Evolutionary conservation across 2,888 invertebrate species (phyloP).

Genomic region (Nomada goodeniana): DNA sequence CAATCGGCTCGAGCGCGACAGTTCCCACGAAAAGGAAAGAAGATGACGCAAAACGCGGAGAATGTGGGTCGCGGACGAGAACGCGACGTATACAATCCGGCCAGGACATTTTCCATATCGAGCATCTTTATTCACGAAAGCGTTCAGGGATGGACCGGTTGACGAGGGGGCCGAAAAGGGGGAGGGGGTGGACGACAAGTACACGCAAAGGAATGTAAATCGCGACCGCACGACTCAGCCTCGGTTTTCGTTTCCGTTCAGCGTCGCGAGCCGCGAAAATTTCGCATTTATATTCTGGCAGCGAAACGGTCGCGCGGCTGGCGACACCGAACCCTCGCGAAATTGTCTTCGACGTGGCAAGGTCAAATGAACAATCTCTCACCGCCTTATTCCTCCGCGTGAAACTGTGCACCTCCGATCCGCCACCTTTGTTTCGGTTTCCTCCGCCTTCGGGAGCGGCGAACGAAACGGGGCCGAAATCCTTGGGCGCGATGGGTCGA

Average conservation of each 20-base stretch:
- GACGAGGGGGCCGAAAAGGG: neutral
- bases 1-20: neutral
- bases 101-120: conserved; percentile 52
- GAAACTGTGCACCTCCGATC: neutral
- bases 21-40: neutral
- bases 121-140: conserved; percentile 42
- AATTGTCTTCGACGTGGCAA: conserved; percentile 59
- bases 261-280: conserved; percentile 49
- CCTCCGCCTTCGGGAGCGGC: neutral
- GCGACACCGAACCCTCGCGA: conserved; percentile 38
- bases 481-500: neutral
- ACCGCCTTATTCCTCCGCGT: neutral
- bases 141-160: conserved; percentile 5
- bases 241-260: conserved; percentile 17
- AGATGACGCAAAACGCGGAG: neutral
- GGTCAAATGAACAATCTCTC: conserved; percentile 46
- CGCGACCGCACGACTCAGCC: conserved; percentile 17
- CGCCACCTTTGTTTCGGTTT: neutral
- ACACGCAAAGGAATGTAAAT: conserved; percentile 69
- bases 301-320: conserved; percentile 42
- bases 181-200: neutral
- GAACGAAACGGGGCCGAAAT: conserved; percentile 9
- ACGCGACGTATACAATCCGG: conserved; percentile 23
- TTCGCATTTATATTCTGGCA: conserved; percentile 68
- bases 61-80: conserved; percentile 37